Base-by-base conservation (phyloP, 1,140 invertebrate genomes). In the Melitaea cinxia region DNA sequence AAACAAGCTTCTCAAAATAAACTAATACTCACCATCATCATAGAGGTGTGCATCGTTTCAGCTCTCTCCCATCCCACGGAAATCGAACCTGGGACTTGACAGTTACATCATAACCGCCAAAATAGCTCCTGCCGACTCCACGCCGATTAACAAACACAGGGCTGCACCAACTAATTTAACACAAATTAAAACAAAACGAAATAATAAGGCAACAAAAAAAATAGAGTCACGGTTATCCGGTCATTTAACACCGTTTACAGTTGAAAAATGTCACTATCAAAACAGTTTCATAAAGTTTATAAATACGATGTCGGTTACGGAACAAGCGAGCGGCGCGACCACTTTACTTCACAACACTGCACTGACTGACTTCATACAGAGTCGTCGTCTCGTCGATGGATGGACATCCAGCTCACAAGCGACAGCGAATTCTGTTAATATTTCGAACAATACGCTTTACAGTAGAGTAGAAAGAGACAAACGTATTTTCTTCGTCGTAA, bases 231-330 rank as follows among this genome's bases (percentile, higher is more conserved):
- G 35, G 68, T 65, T 62, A 59, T 69, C 52, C 64, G 61, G 49
- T 73, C 61, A 67, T 53, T 68, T 52, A 58, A 65, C 58, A 67
- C 62, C 35, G 66, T 61, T 67, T 59, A 60, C 35, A 53, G 67
- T 67, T 42, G 4, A 42, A 42, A 55, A 64, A 50, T 72, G 74
- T 71, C 76, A 75, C 75, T 78, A 72, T 76, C 64, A 79, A 85
- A 87, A 85, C 80, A 85, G 78, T 74, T 82, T 77, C 68, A 73
- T 75, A 85, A 89, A 89, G 85, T 89, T 89, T 88, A 80, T 88
- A 88, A 88, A 88, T 88, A 87, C 82, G 83, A 67, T 47, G 42
- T 68, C 65, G 66, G 7, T 58, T 30, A 68, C 59, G 45, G 55
- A 24, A 68, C 66, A 70, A 55, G 47, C 60, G 56, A 28, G 37